Conservation (phyloP, 2,797 vertebrate species). For the Ctenopoma kingsleyae region DNA sequence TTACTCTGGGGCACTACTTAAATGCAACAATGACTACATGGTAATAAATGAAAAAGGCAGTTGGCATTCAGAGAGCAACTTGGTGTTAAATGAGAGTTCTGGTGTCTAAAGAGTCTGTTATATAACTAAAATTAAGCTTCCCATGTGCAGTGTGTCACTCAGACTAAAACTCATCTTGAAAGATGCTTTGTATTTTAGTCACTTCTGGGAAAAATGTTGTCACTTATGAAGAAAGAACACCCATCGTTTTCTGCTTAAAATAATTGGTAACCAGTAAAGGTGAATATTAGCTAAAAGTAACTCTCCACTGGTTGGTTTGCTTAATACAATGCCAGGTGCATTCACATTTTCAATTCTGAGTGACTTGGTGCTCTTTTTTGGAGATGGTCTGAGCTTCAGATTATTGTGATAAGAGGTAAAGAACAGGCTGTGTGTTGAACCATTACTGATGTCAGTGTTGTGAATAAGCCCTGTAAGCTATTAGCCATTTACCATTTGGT, state of each 20-base stretch:
- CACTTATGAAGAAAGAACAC: slow-evolving; percentile 5
- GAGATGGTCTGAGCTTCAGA: neutral
- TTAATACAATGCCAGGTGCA: slow-evolving; percentile 28
- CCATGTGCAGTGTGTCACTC: slow-evolving; percentile 10
- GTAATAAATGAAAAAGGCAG: slow-evolving; percentile 1
- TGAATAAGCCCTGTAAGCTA: slow-evolving; percentile 7
- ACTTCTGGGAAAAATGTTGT: slow-evolving; percentile 21
- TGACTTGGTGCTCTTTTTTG: slow-evolving; percentile 36
- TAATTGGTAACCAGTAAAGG: slow-evolving; percentile 33
- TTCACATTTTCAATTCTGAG: slow-evolving; percentile 31
- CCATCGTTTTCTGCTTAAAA: slow-evolving; percentile 2
- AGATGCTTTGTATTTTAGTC: slow-evolving; percentile 19
- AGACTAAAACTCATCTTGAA: slow-evolving; percentile 32
- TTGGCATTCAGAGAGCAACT: slow-evolving; percentile 21
- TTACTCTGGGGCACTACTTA: neutral
- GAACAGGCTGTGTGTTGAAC: neutral
- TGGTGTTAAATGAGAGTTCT: slow-evolving; percentile 35
- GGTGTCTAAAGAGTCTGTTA: slow-evolving; percentile 51
- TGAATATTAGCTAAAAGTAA: slow-evolving; percentile 39
- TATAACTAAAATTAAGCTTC: slow-evolving; percentile 65
- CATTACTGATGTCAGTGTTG: neutral
- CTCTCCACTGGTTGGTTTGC: slow-evolving; percentile 13
- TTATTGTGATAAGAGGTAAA: slow-evolving; percentile 6
- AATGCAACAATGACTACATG: neutral
- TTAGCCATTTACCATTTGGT: slow-evolving; percentile 6